These are phyloP conservation scores for Pheucticus melanocephalus DNA, from an alignment of 2,113 vertebrate species.

Conservation along the genomic window DNA sequence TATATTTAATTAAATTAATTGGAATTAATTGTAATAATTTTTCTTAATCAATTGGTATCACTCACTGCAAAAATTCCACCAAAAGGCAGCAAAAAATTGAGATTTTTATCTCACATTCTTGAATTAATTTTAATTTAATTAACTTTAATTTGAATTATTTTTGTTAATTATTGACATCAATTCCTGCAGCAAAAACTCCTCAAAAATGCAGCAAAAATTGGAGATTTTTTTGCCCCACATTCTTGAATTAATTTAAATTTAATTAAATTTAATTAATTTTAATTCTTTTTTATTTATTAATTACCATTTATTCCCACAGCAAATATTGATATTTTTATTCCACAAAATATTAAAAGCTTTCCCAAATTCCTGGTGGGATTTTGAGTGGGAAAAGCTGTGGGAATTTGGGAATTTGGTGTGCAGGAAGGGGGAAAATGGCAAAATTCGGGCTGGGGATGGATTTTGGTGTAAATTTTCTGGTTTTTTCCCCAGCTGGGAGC, in stretches of 20 bases:
- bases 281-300: neutral
- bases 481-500: neutral
- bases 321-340: neutral
- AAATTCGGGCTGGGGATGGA: no score
- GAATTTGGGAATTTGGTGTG: neutral
- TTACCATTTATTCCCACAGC: neutral
- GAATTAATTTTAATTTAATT: neutral
- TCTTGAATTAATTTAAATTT: neutral
- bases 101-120: no score
- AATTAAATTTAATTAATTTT: neutral
- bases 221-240: neutral
- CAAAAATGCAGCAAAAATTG: neutral
- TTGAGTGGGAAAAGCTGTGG: neutral
- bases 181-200: no score
- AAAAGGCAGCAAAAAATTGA: neutral
- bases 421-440: no score
- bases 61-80: neutral
- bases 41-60: fast-evolving
- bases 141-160: neutral
- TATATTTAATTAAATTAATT: neutral
- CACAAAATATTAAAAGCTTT: neutral
- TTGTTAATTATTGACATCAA: fast-evolving
- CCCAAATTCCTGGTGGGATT: neutral
- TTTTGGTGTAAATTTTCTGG: fast-evolving
- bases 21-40: neutral